Evolutionary conservation across 2,113 vertebrate genomes (phyloP), one percentile per base, ranked within the genome.

Genomic region (Pholis gunnellus): DNA sequence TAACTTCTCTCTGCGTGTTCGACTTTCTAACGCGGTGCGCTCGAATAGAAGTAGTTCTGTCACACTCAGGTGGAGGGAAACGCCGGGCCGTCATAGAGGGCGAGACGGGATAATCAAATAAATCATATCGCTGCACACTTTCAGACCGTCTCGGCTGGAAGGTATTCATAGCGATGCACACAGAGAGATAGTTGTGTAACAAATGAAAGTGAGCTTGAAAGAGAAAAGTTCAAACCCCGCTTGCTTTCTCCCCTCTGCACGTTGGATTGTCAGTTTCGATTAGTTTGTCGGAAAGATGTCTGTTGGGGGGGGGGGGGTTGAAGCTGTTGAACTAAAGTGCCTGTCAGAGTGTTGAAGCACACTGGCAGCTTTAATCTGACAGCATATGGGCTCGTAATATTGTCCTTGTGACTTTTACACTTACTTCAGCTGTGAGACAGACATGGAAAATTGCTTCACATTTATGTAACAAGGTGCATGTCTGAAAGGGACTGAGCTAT

Each of bases 401-500:
- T 29, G 31, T 64, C 25, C 0, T 34, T 15, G 14, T 57, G 46
- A 27, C n/a, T 46, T 66, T 25, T 36, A 57, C 1, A 22, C n/a
- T 9, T 18, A n/a, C 42, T 7, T 7, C 11, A 9, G 20, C 60
- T n/a, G 27, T 15, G 36, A 34, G 54, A 36, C 18, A 15, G 71
- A 54, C 29, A 0, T 25, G 18, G 22, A 36, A 29, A 31, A 5
- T 17, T 17, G 59, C 59, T 34, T 40, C 29, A 38, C 40, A 3
- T 46, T 38, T 52, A 10, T 52, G 31, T 72, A 46, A 74, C n/a
- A 9, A 18, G 52, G 59, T 66, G 44, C 63, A 50, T 71, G 82
- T 85, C 75, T 81, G 48, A 83, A 82, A 85, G 36, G 13, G 65
- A 17, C 61, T 75, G 1, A 1, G 48, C 40, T 90, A 29, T 40